Evolutionary conservation across 2,797 vertebrate genomes (phyloP).

Genomic region (Avahi laniger): DNA sequence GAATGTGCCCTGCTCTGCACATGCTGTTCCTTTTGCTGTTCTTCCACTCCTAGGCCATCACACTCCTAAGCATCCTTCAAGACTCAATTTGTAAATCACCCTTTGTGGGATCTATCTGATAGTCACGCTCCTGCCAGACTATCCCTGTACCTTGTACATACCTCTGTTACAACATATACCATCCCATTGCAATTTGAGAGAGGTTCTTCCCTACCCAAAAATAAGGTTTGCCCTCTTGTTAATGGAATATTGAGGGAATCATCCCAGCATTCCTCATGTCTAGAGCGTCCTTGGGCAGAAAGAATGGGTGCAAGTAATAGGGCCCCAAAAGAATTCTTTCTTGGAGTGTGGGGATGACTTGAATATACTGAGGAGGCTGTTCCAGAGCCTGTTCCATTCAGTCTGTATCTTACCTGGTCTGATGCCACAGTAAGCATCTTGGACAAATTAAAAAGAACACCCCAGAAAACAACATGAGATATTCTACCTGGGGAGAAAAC

Average conservation of each 20-base stretch:
- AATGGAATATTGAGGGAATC: background rate
- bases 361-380: background rate
- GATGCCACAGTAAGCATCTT: background rate
- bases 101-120: background rate
- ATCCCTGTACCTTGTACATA: background rate
- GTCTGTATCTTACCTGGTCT: background rate
- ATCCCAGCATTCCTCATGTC: background rate
- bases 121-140: background rate
- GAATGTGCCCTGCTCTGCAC: background rate
- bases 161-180: background rate
- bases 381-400: background rate
- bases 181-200: background rate
- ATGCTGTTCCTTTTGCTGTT: accelerated
- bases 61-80: background rate
- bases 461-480: background rate
- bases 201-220: background rate
- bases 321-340: background rate
- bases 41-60: background rate
- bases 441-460: background rate
- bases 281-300: background rate
- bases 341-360: background rate
- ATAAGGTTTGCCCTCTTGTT: background rate
- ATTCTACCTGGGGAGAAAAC: background rate
- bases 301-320: background rate
- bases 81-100: background rate